A percentile compares a stretch with the other conserved stretches of the same genome.
These are phyloP conservation scores for Branchellion lobata DNA, from an alignment of 2,888 invertebrate species.

Conservation along the genomic window DNA sequence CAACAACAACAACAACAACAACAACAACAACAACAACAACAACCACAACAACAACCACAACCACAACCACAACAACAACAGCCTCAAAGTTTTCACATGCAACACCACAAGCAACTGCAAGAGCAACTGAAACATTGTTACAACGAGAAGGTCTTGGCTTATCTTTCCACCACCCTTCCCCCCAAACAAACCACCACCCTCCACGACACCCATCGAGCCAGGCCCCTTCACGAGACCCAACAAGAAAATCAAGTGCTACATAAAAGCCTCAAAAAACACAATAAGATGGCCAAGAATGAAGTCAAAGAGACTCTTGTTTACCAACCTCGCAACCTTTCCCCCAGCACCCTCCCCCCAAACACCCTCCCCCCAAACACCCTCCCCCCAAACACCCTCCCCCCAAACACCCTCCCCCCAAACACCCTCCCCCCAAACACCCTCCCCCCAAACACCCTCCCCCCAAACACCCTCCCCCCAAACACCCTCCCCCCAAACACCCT, in stretches of 20 bases:
- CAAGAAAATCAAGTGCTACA: too few species aligned
- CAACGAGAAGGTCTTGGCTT: neutral
- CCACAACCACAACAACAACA: neutral
- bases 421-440: neutral
- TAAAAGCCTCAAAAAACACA: neutral
- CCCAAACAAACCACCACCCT: neutral
- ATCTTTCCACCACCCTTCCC: neutral
- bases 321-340: neutral
- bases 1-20: conserved; percentile 13
- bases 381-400: neutral
- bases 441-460: neutral
- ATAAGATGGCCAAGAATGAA: neutral
- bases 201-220: too few species aligned
- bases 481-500: too few species aligned
- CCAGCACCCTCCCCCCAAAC: neutral
- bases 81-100: too few species aligned
- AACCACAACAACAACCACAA: conserved; percentile 13
- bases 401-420: neutral
- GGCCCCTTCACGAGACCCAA: too few species aligned
- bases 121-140: neutral
- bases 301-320: neutral
- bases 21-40: conserved; percentile 11
- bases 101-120: neutral
- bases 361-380: neutral
- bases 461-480: too few species aligned